Base-by-base conservation (phyloP, 2,888 invertebrate species). In the Lasioglossum calceatum region DNA sequence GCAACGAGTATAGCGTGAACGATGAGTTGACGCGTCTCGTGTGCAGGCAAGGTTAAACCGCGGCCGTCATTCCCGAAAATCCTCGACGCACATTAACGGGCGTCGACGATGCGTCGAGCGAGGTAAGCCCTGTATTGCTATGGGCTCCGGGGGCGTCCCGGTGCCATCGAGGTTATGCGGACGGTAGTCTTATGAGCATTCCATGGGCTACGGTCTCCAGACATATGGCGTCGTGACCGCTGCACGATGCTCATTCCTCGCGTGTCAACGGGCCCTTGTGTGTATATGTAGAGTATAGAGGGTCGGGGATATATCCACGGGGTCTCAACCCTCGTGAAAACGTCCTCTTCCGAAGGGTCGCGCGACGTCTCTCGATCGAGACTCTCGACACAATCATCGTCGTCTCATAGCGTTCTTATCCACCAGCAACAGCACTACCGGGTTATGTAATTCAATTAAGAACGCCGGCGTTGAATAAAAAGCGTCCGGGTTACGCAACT, bases 211-310 rank as follows among this genome's bases (percentile, higher is more conserved):
- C 70, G 67, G 47, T 86, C 85, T 78, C 85, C 80, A 82, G 88
- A 88, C 91, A 90, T 89, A 91, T 90, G 90, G 89, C 88, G 89
- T 76, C 80, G 82, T 72, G 86, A 80, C 61, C 27, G 4, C 23
- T 64, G 61, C 61, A 64, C 61, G 16, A 64, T 87, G 87, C 88
- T 89, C 88, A 88, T 91, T 87, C 87, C 87, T 91, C 87, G 86
- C 88, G 88, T 87, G 90, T 88, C 90, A 87, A 89, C 87, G 84
- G 86, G 86, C 82, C 84, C 61, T 32, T 16, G 27, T 64, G 27
- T 27, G 61, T 27, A 16, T 27, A 27, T 27, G 27, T 23, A 54
- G 54, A 54, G 61, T 47, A 4, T 47, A 47, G 16, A 47, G 47
- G 27, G 61, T 64, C 61, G 61, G 61, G 27, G 14, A 0, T 54